Conservation (phyloP, 2,113 vertebrate species). For the Pseudonaja textilis region DNA sequence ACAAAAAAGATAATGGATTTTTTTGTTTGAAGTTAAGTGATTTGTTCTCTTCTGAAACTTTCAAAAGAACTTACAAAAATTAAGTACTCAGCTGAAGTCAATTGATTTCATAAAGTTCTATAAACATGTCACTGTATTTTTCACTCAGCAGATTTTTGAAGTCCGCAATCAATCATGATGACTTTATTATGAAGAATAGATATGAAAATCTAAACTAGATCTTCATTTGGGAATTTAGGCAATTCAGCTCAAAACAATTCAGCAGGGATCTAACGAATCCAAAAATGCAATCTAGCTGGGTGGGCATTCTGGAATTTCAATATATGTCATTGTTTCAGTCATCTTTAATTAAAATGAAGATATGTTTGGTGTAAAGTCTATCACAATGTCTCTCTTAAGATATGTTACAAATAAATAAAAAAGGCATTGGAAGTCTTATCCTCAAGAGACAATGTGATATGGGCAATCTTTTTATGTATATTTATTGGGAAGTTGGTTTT, state of each 20-base stretch:
- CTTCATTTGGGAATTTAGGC: not conserved
- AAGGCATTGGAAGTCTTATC: not conserved
- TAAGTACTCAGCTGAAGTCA: constrained; percentile 12
- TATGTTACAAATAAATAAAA: not conserved
- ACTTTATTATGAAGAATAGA: not conserved
- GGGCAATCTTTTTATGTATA: not conserved
- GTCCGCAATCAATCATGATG: constrained; percentile 34
- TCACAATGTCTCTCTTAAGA: not conserved
- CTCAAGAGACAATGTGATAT: not conserved
- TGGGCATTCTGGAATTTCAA: not conserved
- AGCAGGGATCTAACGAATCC: not conserved
- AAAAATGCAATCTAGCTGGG: not conserved
- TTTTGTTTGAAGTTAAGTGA: constrained; percentile 19
- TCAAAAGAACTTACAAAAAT: constrained; percentile 33
- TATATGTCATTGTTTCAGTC: not conserved
- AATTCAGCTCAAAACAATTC: not conserved
- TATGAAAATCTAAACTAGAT: not conserved
- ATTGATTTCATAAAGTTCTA: constrained; percentile 7
- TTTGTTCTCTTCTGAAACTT: not conserved
- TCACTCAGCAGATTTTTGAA: constrained; percentile 27
- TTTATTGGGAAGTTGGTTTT: not conserved
- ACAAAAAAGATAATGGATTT: constrained; percentile 5
- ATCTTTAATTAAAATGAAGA: not conserved
- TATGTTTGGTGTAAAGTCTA: not conserved
- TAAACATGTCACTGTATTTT: constrained; percentile 25